Conservation (phyloP, 2,888 invertebrate species). For the Helobdella robusta region DNA sequence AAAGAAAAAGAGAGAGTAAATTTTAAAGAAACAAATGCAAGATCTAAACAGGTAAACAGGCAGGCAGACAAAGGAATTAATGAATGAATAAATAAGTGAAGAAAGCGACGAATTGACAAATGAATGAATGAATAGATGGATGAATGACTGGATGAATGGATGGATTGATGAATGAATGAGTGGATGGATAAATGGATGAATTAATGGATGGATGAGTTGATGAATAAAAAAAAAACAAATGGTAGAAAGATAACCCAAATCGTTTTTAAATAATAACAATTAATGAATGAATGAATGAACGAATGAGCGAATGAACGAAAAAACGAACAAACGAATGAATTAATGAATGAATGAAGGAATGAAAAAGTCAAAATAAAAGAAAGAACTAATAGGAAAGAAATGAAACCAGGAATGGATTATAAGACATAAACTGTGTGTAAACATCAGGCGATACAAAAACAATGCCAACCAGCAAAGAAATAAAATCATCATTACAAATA, state of each 20-base stretch:
- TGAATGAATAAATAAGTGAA: conserved; percentile 1
- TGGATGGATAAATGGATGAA: conserved; percentile 1
- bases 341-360: background rate
- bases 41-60: background rate
- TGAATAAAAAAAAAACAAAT: background rate
- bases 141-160: background rate
- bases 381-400: background rate
- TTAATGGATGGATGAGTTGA: background rate
- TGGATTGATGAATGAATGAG: background rate
- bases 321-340: conserved; percentile 1
- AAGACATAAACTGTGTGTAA: too few relatives aligned
- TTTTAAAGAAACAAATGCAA: background rate
- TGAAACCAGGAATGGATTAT: too few relatives aligned
- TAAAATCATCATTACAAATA: too few relatives aligned
- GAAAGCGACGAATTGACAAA: background rate
- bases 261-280: too few relatives aligned
- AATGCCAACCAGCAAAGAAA: too few relatives aligned
- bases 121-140: conserved; percentile 1
- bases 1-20: too few relatives aligned
- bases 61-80: background rate
- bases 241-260: too few relatives aligned
- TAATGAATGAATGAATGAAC: background rate
- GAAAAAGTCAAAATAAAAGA: background rate
- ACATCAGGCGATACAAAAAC: too few relatives aligned
- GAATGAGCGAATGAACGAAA: background rate